A percentile compares a stretch with the other conserved stretches of the same genome.
Evolutionary conservation across 2,888 invertebrate species (phyloP).

Genomic region (Ecliptopera silaceata): DNA sequence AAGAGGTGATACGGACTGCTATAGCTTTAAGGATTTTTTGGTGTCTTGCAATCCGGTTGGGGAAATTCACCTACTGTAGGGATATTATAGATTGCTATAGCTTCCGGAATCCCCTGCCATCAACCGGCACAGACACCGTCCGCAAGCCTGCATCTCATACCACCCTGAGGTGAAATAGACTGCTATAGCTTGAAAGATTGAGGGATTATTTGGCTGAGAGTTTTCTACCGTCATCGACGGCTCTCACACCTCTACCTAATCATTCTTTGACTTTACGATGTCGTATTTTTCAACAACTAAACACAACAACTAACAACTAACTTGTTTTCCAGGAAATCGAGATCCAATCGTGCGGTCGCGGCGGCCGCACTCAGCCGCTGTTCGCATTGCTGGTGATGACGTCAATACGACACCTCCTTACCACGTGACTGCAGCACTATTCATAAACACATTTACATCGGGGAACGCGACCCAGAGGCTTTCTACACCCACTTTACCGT

Average conservation of each 20-base stretch:
- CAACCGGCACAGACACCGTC: conserved; percentile 88
- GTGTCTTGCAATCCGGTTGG: no score
- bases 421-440: conserved; percentile 68
- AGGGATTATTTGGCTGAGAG: no score
- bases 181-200: no score
- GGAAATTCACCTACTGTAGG: no score
- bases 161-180: conserved; percentile 87
- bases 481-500: conserved; percentile 18
- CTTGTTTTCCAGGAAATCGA: conserved; percentile 83
- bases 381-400: conserved; percentile 51
- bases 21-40: no score
- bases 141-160: conserved; percentile 92
- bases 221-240: no score
- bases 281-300: neutral
- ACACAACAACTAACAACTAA: no score
- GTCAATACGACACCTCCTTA: conserved; percentile 49
- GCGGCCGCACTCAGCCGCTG: conserved; percentile 52
- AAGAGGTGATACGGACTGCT: no score
- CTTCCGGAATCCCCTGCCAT: no score
- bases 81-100: no score
- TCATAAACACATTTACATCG: conserved; percentile 38
- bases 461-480: conserved; percentile 30
- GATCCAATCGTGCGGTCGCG: conserved; percentile 85
- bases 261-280: no score
- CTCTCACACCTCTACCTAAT: no score